Base-by-base conservation (phyloP, 2,888 invertebrate species). In the Limnephilus auricula region DNA sequence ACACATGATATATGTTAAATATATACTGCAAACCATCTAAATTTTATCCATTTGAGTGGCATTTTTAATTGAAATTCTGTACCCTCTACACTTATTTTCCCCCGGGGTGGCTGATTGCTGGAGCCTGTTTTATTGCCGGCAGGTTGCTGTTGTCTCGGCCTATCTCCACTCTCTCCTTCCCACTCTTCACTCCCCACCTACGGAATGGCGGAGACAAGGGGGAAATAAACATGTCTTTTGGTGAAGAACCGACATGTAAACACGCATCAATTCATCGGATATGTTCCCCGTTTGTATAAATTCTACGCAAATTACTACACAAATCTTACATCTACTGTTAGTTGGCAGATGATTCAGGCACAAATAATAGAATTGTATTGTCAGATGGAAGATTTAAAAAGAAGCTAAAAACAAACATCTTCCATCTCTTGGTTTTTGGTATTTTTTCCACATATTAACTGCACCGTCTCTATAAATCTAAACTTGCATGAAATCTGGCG, bases 201-300 rank as follows among this genome's bases (percentile, higher is more conserved):
- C 2, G 85, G 34, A 65, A 32, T 30, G 25, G 50, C 18, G 79
- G 79, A 89, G 79, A 89, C 89, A 13, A 79, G 45, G 45, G 79
- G 78, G 45, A 37, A 80, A 89, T 89, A 89, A 89, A 89, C 89
- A 89, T 89, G 89, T 80, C 89, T 45, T 45, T 40, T 40, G 40
- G 89, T 79, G 80, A 80, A 89, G 80, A 89, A 80, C 31, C 89
- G 80, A 89, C 45, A 89, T 80, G 89, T 89, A 80, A 89, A 80
- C 89, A 89, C 89, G n/a, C 34, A 32, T 40, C 80, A 89, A 80
- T 89, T 89, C 79, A 79, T 88, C 79, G 79, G 37, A 34, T 79
- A 88, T 34, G 34, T 78, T 87, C 78, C 31, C 25, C 34, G 78
- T 37, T n/a, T 10, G n/a, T 32, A 32, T 32, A 34, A 6, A 18